phyloP scores from a whole-genome alignment of 2,113 vertebrate species.

The Hyperoodon ampullatus region DNA sequence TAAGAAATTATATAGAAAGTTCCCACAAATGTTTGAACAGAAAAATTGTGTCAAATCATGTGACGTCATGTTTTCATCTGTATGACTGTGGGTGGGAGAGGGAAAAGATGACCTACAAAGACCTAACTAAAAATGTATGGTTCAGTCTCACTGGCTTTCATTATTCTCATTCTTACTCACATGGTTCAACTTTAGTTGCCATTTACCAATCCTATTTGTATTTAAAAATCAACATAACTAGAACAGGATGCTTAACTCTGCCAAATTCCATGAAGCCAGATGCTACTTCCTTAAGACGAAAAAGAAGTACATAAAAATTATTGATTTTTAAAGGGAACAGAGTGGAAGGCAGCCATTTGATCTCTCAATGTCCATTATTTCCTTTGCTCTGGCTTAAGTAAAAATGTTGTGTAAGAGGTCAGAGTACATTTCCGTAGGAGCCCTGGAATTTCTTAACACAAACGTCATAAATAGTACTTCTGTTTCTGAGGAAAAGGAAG shows the following conservation, averaged over 20 bases:
- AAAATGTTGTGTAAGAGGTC: neutral
- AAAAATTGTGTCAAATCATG: neutral
- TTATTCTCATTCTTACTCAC: neutral
- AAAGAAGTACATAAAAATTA: neutral
- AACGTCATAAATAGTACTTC: neutral
- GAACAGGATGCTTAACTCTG: neutral
- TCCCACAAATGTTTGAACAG: neutral
- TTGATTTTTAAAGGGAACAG: neutral
- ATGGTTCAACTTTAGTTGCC: neutral
- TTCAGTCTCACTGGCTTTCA: neutral
- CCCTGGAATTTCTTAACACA: neutral
- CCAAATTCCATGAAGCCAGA: neutral
- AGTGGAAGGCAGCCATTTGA: neutral
- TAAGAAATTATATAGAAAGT: neutral
- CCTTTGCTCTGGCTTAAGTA: neutral
- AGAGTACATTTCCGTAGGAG: neutral
- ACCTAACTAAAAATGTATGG: neutral
- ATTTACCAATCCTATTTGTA: neutral
- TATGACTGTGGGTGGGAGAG: neutral
- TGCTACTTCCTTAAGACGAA: neutral
- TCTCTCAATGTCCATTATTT: neutral
- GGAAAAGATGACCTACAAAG: neutral
- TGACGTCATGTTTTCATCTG: neutral
- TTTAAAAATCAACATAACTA: constrained; percentile 35
- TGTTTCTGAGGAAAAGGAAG: neutral